phyloP scores from a whole-genome alignment of 2,797 vertebrate species.

The Pagetopsis macropterus region DNA sequence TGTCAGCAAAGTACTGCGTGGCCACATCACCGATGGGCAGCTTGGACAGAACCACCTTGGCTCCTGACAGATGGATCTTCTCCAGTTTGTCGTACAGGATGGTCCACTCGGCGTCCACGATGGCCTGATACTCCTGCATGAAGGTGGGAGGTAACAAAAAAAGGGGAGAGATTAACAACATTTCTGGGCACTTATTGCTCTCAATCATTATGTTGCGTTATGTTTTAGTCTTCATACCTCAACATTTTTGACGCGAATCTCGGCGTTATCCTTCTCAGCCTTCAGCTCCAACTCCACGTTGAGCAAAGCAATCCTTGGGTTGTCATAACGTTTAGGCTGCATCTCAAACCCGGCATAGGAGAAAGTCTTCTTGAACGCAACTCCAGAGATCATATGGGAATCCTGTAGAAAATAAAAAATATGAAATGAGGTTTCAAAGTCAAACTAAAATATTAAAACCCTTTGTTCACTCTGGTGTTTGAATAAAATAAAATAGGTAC shows the following conservation, averaged over 20 bases:
- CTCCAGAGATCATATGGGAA: constrained; percentile 92
- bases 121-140: constrained; percentile 95
- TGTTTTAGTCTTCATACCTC: constrained; percentile 78
- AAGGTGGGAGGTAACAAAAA: not conserved
- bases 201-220: too few species aligned
- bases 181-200: not conserved
- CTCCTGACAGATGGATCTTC: constrained; percentile 92
- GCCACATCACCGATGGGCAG: constrained; percentile 96
- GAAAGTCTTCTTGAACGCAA: constrained; percentile 99
- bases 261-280: constrained; percentile 97
- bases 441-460: not conserved
- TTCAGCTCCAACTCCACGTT: constrained; percentile 98
- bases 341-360: constrained; percentile 98
- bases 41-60: constrained; percentile 94
- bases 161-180: accelerated
- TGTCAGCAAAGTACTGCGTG: constrained; percentile 96
- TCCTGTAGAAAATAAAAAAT: constrained; percentile 80
- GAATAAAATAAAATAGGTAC: constrained; percentile 23
- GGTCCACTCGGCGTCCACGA: constrained; percentile 98
- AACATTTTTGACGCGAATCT: constrained; percentile 91
- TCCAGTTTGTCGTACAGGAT: constrained; percentile 98
- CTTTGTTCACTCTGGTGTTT: too few species aligned
- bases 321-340: constrained; percentile 94
- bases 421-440: not conserved
- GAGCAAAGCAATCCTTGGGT: constrained; percentile 91